These are phyloP conservation scores for Sturnira hondurensis DNA, from an alignment of 2,113 vertebrate species.

Conservation along the genomic window DNA sequence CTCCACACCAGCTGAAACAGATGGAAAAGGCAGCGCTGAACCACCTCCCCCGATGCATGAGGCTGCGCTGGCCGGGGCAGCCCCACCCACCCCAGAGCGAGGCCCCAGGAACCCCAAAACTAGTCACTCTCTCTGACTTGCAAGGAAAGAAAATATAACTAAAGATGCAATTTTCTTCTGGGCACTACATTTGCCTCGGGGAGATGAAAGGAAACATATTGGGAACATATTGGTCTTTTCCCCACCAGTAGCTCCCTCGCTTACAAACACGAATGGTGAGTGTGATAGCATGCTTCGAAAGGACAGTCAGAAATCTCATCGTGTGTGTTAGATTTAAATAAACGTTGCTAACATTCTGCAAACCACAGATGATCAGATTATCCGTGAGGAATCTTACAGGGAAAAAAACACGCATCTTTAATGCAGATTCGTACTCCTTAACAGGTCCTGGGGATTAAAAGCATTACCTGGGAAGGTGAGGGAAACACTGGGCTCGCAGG, in stretches of 20 bases:
- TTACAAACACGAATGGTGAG: not conserved
- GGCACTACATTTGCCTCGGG: not conserved
- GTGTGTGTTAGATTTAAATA: constrained; percentile 76
- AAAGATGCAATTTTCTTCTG: not conserved
- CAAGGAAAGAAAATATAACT: not conserved
- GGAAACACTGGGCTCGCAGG: constrained; percentile 49
- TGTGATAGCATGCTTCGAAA: constrained; percentile 17
- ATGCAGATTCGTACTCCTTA: constrained; percentile 68
- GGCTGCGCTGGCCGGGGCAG: too few species aligned
- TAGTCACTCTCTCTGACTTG: not conserved
- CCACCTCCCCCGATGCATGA: too few species aligned
- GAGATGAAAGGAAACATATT: not conserved
- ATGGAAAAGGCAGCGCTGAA: not conserved
- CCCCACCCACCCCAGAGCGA: too few species aligned
- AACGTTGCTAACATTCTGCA: constrained; percentile 78
- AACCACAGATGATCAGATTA: constrained; percentile 76
- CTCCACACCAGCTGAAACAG: constrained; percentile 27
- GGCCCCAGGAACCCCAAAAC: too few species aligned
- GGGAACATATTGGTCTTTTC: too few species aligned
- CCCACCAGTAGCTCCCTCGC: not conserved
- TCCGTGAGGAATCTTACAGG: constrained; percentile 71
- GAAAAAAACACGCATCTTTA: constrained; percentile 67
- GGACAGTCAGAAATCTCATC: constrained; percentile 59
- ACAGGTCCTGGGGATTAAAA: constrained; percentile 71
- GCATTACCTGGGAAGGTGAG: constrained; percentile 66